Conservation (phyloP, 2,113 vertebrate genomes). For the Rhineura floridana region DNA sequence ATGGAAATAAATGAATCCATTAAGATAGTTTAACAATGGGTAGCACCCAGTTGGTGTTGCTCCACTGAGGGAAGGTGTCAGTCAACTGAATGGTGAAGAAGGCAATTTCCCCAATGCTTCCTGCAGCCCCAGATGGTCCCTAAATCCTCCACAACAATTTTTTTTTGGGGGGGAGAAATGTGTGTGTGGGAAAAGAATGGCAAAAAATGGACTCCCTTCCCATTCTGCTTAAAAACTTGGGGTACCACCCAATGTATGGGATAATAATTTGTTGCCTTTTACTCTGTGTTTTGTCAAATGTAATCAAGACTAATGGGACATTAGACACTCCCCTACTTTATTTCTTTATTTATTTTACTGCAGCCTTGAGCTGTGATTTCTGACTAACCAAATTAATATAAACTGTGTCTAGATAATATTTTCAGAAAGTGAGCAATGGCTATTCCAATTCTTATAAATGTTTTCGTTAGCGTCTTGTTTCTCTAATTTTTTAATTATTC, state of each 20-base stretch:
- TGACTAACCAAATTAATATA: conserved; percentile 49
- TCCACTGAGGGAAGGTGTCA: too few relatives aligned
- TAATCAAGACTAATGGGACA: conserved; percentile 52
- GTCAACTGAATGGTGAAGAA: too few relatives aligned
- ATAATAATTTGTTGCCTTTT: conserved; percentile 64
- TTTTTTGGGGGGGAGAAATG: too few relatives aligned
- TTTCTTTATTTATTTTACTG: conserved; percentile 25
- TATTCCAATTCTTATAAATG: neutral
- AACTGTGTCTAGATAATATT: conserved; percentile 34
- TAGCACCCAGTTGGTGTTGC: too few relatives aligned
- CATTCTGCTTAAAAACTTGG: neutral
- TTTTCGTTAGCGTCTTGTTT: neutral
- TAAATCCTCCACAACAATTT: too few relatives aligned
- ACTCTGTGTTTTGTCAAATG: conserved; percentile 61
- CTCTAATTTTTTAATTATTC: neutral
- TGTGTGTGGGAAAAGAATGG: too few relatives aligned
- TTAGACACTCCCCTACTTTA: conserved; percentile 33
- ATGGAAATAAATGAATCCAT: conserved; percentile 63
- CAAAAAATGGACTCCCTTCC: too few relatives aligned
- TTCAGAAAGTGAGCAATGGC: conserved; percentile 41
- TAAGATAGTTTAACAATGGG: conserved; percentile 29
- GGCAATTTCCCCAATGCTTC: too few relatives aligned
- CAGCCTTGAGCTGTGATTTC: conserved; percentile 23
- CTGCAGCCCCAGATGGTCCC: too few relatives aligned
- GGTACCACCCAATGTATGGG: conserved; percentile 21